A percentile compares a stretch with the other conserved stretches of the same genome.
phyloP scores from a whole-genome alignment of 1,140 invertebrate genomes.

The Bombus sibiricus region DNA sequence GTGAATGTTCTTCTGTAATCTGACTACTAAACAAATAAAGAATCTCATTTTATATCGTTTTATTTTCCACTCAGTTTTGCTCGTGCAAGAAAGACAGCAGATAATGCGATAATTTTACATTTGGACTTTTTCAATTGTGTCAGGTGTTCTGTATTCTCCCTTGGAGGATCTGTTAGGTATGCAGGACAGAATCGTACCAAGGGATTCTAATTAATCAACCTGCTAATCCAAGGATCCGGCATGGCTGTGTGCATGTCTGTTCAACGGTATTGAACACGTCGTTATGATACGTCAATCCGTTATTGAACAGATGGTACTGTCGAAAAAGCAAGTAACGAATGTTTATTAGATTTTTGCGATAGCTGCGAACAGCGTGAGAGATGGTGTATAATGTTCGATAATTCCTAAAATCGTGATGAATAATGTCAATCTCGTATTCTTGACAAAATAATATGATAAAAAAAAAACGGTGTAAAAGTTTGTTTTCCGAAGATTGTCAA shows the following conservation, averaged over 20 bases:
- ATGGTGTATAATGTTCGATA: neutral
- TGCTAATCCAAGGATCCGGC: conserved; percentile 5
- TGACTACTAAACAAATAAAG: neutral
- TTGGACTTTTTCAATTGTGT: neutral
- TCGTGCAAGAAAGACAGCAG: rapidly evolving
- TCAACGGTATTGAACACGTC: conserved; percentile 14
- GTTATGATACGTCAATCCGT: neutral
- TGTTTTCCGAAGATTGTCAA: neutral
- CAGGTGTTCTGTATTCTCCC: too few species aligned
- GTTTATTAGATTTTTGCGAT: neutral
- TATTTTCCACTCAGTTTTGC: neutral
- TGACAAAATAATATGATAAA: neutral
- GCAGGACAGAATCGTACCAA: neutral
- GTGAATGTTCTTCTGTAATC: neutral
- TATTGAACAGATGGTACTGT: neutral
- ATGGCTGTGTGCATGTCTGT: conserved; percentile 3
- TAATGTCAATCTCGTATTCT: neutral
- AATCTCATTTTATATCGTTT: neutral
- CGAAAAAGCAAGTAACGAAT: neutral
- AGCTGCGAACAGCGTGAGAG: neutral
- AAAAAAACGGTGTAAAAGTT: neutral
- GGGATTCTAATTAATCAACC: conserved; percentile 26
- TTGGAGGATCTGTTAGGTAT: neutral
- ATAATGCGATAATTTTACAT: neutral
- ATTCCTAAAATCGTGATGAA: neutral